phyloP scores from a whole-genome alignment of 1,140 invertebrate species.

The Neodiprion pinetum region DNA sequence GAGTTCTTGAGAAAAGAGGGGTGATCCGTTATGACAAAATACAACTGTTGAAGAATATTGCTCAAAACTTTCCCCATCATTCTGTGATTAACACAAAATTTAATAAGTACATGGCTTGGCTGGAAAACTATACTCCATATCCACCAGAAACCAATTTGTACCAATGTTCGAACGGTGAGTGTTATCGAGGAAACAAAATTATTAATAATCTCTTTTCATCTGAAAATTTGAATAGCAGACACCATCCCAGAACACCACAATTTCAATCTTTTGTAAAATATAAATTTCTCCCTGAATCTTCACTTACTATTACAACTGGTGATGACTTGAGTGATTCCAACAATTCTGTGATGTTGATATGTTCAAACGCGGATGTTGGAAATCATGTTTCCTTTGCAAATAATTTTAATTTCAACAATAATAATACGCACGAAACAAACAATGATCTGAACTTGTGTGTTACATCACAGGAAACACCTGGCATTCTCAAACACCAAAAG shows the following conservation, averaged over 20 bases:
- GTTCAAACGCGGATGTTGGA: background rate
- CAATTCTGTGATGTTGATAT: constrained; percentile 7
- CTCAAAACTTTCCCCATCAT: constrained; percentile 32
- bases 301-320: constrained; percentile 14
- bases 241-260: background rate
- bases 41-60: constrained; percentile 38
- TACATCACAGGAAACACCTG: no score
- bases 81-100: constrained; percentile 27
- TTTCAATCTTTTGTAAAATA: constrained; percentile 12
- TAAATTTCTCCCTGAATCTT: background rate
- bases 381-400: no score
- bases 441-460: no score
- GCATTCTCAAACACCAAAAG: no score
- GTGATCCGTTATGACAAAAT: constrained; percentile 38
- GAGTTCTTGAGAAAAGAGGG: constrained; percentile 47
- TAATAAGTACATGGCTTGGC: constrained; percentile 35
- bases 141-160: constrained; percentile 31
- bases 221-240: constrained; percentile 9
- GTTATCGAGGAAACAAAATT: background rate
- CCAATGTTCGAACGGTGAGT: constrained; percentile 33
- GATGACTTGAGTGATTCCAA: constrained; percentile 21
- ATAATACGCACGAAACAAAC: no score
- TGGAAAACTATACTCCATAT: constrained; percentile 16
- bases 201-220: background rate
- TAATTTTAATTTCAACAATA: no score